Conservation (phyloP, 1,140 invertebrate genomes). For the Drosophila sulfurigaster region DNA sequence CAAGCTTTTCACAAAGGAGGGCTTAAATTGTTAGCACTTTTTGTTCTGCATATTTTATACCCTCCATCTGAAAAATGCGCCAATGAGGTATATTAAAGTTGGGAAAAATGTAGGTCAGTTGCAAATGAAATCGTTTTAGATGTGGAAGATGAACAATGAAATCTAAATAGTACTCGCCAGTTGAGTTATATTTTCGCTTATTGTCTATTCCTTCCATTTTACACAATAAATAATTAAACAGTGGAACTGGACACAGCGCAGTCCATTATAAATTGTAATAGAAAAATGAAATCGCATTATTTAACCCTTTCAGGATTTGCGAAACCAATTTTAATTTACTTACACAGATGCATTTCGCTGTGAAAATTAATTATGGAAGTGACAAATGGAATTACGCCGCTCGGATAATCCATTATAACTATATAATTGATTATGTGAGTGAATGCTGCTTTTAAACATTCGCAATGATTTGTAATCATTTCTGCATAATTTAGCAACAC, state of each 20-base stretch:
- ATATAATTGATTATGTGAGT: constrained; percentile 18
- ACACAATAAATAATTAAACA: constrained; percentile 12
- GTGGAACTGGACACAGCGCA: neutral
- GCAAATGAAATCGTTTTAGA: neutral
- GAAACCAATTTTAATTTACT: constrained; percentile 11
- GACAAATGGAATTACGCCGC: constrained; percentile 11
- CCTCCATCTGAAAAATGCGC: too few species aligned
- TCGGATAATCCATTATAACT: constrained; percentile 10
- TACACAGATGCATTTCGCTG: neutral
- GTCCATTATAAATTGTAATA: constrained; percentile 7
- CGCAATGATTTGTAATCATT: constrained; percentile 9
- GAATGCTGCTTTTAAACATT: constrained; percentile 2
- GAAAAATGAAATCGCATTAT: constrained; percentile 7
- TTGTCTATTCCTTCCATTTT: neutral
- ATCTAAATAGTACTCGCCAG: neutral
- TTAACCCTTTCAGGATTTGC: constrained; percentile 14
- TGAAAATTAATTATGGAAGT: constrained; percentile 22
- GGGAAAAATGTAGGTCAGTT: neutral
- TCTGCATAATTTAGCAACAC: constrained; percentile 8
- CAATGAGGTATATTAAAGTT: neutral
- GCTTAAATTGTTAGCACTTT: neutral
- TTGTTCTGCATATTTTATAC: constrained; percentile 6
- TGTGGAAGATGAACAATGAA: neutral
- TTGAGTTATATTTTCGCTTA: neutral
- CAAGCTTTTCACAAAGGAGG: constrained; percentile 11